These are phyloP conservation scores for Myzus persicae DNA, from an alignment of 1,140 invertebrate species.

Conservation along the genomic window DNA sequence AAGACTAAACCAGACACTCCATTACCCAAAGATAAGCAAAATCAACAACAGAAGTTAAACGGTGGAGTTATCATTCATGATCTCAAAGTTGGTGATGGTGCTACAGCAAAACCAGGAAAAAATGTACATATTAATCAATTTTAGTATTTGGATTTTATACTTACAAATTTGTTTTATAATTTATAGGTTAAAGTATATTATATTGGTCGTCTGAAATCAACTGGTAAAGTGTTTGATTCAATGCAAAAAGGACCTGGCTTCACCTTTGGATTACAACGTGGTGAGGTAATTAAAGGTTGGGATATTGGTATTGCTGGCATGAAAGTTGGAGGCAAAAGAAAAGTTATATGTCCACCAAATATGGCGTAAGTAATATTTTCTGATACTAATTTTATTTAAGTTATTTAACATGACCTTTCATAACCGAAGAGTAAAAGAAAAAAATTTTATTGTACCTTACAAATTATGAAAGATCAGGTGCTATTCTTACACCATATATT, in stretches of 20 bases:
- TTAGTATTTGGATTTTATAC: not conserved
- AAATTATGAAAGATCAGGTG: too few relatives aligned
- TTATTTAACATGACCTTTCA: too few relatives aligned
- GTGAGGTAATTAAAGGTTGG: conserved; percentile 92
- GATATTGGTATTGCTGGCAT: conserved; percentile 86
- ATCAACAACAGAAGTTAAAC: conserved; percentile 67
- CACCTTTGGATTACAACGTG: conserved; percentile 82
- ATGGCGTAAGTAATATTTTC: conserved; percentile 75
- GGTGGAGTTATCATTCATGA: conserved; percentile 84
- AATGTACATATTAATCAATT: conserved; percentile 67
- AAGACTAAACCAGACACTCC: conserved; percentile 58
- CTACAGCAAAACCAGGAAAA: conserved; percentile 79
- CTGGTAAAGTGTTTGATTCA: conserved; percentile 84
- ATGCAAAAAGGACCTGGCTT: conserved; percentile 78
- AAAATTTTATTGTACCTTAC: too few relatives aligned
- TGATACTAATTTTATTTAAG: not conserved
- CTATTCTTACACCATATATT: too few relatives aligned
- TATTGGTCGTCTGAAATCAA: conserved; percentile 77
- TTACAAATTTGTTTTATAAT: not conserved
- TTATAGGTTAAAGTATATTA: conserved; percentile 75
- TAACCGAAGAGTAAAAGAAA: too few relatives aligned
- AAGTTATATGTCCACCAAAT: conserved; percentile 81
- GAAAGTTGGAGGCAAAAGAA: conserved; percentile 92
- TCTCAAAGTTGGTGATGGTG: conserved; percentile 77
- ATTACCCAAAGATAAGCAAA: conserved; percentile 65